These are phyloP conservation scores for Tympanoctomys barrerae DNA, from an alignment of 2,797 vertebrate genomes.

Conservation along the genomic window DNA sequence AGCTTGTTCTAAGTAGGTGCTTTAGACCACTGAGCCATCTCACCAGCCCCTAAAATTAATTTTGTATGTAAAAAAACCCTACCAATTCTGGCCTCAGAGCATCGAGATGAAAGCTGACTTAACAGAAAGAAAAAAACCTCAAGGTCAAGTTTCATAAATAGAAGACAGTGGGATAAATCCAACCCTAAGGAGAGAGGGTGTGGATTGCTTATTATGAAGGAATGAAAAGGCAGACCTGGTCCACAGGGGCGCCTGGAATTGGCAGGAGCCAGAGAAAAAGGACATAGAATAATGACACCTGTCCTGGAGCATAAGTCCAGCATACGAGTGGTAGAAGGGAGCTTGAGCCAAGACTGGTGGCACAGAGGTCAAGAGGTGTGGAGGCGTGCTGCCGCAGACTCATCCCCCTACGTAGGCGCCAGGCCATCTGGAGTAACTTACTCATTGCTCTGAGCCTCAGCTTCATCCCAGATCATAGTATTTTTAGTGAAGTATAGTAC, in stretches of 20 bases:
- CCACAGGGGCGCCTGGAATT: neutral
- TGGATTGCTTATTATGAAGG: neutral
- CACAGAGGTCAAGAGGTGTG: neutral
- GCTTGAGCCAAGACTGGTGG: neutral
- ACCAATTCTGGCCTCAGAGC: neutral
- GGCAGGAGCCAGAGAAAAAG: neutral
- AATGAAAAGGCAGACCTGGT: neutral
- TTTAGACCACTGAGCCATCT: too few species aligned
- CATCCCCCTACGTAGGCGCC: neutral
- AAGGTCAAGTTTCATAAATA: constrained; percentile 14
- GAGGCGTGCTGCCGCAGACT: neutral
- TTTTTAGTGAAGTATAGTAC: neutral
- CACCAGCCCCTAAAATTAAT: constrained; percentile 19
- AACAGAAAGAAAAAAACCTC: constrained; percentile 6
- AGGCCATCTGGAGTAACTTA: constrained; percentile 26
- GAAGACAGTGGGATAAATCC: constrained; percentile 42
- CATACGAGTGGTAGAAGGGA: neutral
- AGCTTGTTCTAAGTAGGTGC: too few species aligned
- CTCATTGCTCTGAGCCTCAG: neutral
- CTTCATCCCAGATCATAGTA: constrained; percentile 30
- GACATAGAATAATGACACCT: neutral
- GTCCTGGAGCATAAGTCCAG: neutral
- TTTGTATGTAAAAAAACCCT: constrained; percentile 5
- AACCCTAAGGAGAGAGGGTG: neutral
- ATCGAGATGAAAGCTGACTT: constrained; percentile 7